A percentile compares a stretch with the other conserved stretches of the same genome.
Conservation (phyloP, 1,140 invertebrate genomes). For the Linepithema humile region DNA sequence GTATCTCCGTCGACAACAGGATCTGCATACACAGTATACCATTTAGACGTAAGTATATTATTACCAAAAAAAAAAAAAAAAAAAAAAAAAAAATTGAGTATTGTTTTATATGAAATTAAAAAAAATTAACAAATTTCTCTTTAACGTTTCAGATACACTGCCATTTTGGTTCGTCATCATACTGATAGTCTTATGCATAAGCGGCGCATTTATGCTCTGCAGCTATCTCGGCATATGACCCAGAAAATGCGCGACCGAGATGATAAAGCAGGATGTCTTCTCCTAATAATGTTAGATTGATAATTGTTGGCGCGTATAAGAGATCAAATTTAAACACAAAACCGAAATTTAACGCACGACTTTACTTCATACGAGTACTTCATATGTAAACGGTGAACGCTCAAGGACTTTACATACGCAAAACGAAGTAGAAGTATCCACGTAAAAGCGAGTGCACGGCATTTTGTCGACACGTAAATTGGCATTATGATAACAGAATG, state of each 20-base stretch:
- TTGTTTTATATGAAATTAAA: background rate
- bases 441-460: background rate
- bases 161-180: slow-evolving; percentile 91
- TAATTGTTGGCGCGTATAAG: background rate
- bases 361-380: background rate
- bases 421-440: background rate
- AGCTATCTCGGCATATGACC: slow-evolving; percentile 92
- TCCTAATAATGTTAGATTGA: background rate
- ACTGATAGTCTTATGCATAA: slow-evolving; percentile 89
- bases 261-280: slow-evolving; percentile 10
- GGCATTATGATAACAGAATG: background rate
- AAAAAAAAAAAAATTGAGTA: no score
- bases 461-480: background rate
- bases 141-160: slow-evolving; percentile 87
- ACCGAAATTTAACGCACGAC: background rate
- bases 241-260: slow-evolving; percentile 37
- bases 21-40: slow-evolving; percentile 95
- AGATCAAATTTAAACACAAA: background rate
- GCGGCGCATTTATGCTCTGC: slow-evolving; percentile 91
- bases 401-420: background rate
- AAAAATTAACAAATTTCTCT: slow-evolving; percentile 7
- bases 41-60: slow-evolving; percentile 89
- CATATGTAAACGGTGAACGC: background rate
- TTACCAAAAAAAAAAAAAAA: background rate
- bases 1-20: slow-evolving; percentile 97